A percentile compares a stretch with the other conserved stretches of the same genome.
phyloP scores from a whole-genome alignment of 2,888 invertebrate genomes.

The Drosophila falleni region DNA sequence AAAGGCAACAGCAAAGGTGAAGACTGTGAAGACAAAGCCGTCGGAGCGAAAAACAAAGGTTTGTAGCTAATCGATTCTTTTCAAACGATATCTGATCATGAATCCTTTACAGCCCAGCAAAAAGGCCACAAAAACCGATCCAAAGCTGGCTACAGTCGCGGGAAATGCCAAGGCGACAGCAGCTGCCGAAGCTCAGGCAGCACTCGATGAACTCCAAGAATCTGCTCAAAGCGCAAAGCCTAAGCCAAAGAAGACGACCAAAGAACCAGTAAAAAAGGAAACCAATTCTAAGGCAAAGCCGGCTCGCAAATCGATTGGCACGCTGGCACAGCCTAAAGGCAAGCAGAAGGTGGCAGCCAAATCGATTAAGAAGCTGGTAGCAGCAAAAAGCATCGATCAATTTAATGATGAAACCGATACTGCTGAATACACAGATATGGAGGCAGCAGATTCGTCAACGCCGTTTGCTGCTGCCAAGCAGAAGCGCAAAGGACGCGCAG shows the following conservation, averaged over 20 bases:
- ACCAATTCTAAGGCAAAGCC: neutral
- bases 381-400: neutral
- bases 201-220: neutral
- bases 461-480: neutral
- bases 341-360: neutral
- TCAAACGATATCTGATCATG: neutral
- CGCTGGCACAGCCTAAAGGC: neutral
- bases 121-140: neutral
- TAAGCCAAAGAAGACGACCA: neutral
- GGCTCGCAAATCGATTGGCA: constrained; percentile 16
- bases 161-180: constrained; percentile 6
- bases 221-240: neutral
- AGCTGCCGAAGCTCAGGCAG: constrained; percentile 3
- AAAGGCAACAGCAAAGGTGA: neutral
- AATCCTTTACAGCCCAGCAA: constrained; percentile 2
- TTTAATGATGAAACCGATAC: neutral
- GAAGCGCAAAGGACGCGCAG: neutral
- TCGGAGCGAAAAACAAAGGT: constrained; percentile 16
- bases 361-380: constrained; percentile 5
- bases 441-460: constrained; percentile 2
- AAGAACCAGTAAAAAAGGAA: neutral
- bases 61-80: neutral
- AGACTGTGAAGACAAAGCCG: neutral
- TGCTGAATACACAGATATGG: neutral
- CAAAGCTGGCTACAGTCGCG: neutral